phyloP scores from a whole-genome alignment of 1,140 invertebrate genomes.

The Zaprionus africanus region DNA sequence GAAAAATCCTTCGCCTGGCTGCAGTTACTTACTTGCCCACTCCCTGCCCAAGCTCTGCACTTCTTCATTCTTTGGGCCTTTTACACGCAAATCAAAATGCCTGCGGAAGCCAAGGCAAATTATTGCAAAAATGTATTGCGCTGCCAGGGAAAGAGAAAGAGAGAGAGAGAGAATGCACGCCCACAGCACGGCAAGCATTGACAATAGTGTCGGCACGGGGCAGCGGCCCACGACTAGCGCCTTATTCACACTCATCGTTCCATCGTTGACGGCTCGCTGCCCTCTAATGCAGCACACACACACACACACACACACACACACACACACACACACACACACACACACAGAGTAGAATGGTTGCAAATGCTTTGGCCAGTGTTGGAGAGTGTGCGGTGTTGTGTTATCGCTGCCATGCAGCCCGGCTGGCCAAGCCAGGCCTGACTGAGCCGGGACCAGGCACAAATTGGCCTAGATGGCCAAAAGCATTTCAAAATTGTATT shows the following conservation, averaged over 20 bases:
- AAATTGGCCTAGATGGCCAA: slow-evolving; percentile 73
- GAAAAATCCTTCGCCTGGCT: slow-evolving; percentile 1
- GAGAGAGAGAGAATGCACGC: slow-evolving; percentile 4
- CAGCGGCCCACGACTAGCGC: slow-evolving; percentile 4
- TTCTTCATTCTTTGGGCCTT: not conserved
- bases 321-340: slow-evolving; percentile 22
- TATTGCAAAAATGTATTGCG: slow-evolving; percentile 56
- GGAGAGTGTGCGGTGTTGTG: slow-evolving; percentile 22
- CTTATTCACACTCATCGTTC: slow-evolving; percentile 7
- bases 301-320: slow-evolving; percentile 21
- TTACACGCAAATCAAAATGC: slow-evolving; percentile 38
- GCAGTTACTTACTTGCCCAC: not conserved
- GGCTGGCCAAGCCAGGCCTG: slow-evolving; percentile 40
- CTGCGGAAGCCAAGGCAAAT: slow-evolving; percentile 46
- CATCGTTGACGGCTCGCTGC: slow-evolving; percentile 49
- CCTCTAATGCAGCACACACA: slow-evolving; percentile 57
- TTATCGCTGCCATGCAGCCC: slow-evolving; percentile 66
- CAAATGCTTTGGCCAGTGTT: slow-evolving; percentile 34
- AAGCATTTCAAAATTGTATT: slow-evolving; percentile 75
- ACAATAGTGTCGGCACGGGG: slow-evolving; percentile 38
- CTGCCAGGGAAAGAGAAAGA: not conserved
- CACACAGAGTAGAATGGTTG: slow-evolving; percentile 14
- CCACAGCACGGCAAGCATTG: slow-evolving; percentile 31
- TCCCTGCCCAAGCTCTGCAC: not conserved
- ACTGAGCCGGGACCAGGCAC: slow-evolving; percentile 25